These are phyloP conservation scores for Podarcis lilfordi DNA, from an alignment of 2,797 vertebrate species.

Conservation along the genomic window DNA sequence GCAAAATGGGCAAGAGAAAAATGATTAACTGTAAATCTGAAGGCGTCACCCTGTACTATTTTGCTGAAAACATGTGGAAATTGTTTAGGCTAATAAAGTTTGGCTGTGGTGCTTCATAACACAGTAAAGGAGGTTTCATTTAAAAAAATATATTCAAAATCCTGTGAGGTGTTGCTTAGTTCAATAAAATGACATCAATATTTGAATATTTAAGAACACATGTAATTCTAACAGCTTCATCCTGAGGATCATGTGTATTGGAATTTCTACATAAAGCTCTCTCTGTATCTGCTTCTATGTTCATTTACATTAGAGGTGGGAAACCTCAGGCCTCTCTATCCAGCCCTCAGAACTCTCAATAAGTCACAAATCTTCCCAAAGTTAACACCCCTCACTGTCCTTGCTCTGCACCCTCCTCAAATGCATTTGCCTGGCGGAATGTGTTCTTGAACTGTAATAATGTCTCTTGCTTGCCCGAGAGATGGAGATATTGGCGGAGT, in stretches of 20 bases:
- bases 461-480: too few relatives aligned
- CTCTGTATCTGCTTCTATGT: background rate
- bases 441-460: too few relatives aligned
- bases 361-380: too few relatives aligned
- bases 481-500: too few relatives aligned
- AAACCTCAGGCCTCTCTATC: background rate
- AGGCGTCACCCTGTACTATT: slow-evolving; percentile 36
- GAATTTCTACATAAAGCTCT: background rate
- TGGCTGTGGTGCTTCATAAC: slow-evolving; percentile 7
- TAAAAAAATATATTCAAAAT: background rate
- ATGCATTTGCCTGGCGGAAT: too few relatives aligned
- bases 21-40: slow-evolving; percentile 42
- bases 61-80: slow-evolving; percentile 38
- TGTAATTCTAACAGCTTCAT: background rate
- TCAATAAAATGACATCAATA: slow-evolving; percentile 4
- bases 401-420: too few relatives aligned
- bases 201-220: background rate
- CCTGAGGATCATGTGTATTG: background rate
- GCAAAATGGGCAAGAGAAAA: slow-evolving; percentile 40
- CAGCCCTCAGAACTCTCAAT: too few relatives aligned
- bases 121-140: slow-evolving; percentile 46
- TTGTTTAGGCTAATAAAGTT: slow-evolving; percentile 40
- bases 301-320: background rate
- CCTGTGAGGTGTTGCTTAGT: slow-evolving; percentile 25
- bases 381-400: too few relatives aligned